Conservation (phyloP, 2,888 invertebrate species). For the Zaprionus obscuricornis region DNA sequence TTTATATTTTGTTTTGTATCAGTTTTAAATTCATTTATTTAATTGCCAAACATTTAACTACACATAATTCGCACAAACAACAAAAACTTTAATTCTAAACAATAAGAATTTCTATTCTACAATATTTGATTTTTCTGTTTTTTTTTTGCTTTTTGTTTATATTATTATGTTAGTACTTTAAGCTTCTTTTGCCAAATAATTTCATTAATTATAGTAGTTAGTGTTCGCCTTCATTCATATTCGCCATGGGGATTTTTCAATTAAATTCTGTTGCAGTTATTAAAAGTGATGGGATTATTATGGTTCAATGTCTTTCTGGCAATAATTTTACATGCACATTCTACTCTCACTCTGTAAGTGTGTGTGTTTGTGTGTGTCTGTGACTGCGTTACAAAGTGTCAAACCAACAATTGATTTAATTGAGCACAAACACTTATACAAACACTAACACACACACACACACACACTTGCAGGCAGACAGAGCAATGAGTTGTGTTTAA, state of each 20-base stretch:
- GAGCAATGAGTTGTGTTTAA: too few species aligned
- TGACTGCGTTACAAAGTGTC: constrained; percentile 5
- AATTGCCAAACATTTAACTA: constrained; percentile 49
- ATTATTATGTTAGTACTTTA: background rate
- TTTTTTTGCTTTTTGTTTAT: constrained; percentile 1
- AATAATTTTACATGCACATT: too few species aligned
- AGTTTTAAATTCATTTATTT: constrained; percentile 34
- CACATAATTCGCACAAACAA: constrained; percentile 41
- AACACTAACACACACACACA: constrained; percentile 2
- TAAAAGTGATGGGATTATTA: background rate
- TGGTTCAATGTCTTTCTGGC: background rate
- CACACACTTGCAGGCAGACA: too few species aligned
- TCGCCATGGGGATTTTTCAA: constrained; percentile 6
- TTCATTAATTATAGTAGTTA: constrained; percentile 3
- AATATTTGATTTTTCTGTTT: constrained; percentile 1
- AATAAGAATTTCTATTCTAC: constrained; percentile 12
- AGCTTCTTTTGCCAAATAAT: background rate
- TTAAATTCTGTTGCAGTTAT: constrained; percentile 1
- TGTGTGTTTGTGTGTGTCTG: background rate
- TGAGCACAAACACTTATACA: constrained; percentile 11
- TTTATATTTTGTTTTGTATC: constrained; percentile 1
- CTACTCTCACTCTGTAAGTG: too few species aligned
- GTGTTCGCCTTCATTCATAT: constrained; percentile 21
- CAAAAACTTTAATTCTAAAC: constrained; percentile 39
- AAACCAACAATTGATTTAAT: constrained; percentile 24